Evolutionary conservation across 2,797 vertebrate genomes (phyloP), one percentile per base, ranked within the genome.

Genomic region (Uromys caudimaculatus): DNA sequence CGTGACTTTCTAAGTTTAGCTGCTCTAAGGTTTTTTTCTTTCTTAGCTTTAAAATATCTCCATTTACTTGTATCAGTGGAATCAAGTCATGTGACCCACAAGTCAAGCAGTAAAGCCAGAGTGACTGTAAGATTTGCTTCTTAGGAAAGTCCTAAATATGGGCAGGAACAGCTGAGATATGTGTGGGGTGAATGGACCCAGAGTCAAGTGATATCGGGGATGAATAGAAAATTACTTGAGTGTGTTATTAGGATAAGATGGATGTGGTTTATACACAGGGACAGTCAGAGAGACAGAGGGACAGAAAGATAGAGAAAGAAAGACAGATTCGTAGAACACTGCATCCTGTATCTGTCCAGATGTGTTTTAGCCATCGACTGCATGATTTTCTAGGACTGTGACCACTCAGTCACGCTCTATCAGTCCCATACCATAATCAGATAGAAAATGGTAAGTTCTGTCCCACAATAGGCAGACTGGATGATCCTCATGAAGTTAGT

Each of bases 391-490:
- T 44, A 35, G 77, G 81, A 78, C 11, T 2, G 1, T 0, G 19
- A 93, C 62, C 17, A 62, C 50, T 64, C 89, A 96, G 92, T 52
- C 71, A 60, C 71, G 83, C 52, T 93, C 16, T 44, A 87, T 96
- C 93, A 88, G 81, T 24, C 41, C 79, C 90, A 60, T 73, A 27
- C 86, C 71, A 56, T 52, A 89, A 56, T 2, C 60, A 96, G 96
- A 88, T 79, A 97, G 96, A 94, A 97, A 97, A 62, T 21, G n/a
- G 14, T 83, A 71, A 92, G 52, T 19, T 54, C 73, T 94, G 96
- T 87, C 89, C 89, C 93, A 94, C 47, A 67, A 12, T 84, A 44
- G 93, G 71, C 19, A 92, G 92, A 11, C 81, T 21, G n/a, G 91
- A 96, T 87, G 58, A 96, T 75, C 38, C 29, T 94, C 79, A 90